Evolutionary conservation across 2,888 invertebrate species (phyloP), one percentile per base, ranked within the genome.

Genomic region (Bombylius discolor): DNA sequence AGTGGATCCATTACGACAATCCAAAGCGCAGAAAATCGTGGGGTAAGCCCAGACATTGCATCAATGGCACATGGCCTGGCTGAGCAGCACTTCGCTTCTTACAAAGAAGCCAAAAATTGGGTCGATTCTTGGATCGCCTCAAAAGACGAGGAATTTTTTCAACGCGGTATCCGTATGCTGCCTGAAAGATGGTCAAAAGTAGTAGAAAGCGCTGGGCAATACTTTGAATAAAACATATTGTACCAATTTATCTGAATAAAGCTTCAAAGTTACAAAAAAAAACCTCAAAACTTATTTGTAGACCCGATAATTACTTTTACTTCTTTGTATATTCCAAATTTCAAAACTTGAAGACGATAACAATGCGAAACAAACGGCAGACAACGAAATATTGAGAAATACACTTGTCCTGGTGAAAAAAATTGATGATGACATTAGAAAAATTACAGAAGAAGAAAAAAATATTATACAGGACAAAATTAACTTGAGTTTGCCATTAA

Each of bases 171-270:
- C 44, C 60, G 53, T 36, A 58, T 48, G 14, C 51, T 62, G 50
- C 60, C 61, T 48, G 59, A 62, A 60, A 63, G 58, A 58, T 60
- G 58, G 59, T 47, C 49, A 55, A 59, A 58, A 52, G 52, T 59
- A 49, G 56, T 58, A 23, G 56, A 57, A n/a, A 60, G n/a, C 57
- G 59, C 61, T 61, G 58, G 58, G 44, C 56, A 62, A 61, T 61
- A 62, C 52, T 62, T 60, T 58, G 59, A 59, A 52, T 59, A 55
- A 31, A 2, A 23, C 2, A 47, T 4, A 23, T 5, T 14, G 3
- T 23, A 47, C 31, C 3, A 47, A 14, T 47, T 47, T 47, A 3
- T 47, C 4, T 7, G 11, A 47, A 31, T 31, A 47, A 47, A 47
- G 47, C 31, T 11, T 7, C 7, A 9, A 23, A 23, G 9, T 47